Base-by-base conservation (phyloP, 92 coral and sea anemone species). In the Heteractis magnifica region DNA sequence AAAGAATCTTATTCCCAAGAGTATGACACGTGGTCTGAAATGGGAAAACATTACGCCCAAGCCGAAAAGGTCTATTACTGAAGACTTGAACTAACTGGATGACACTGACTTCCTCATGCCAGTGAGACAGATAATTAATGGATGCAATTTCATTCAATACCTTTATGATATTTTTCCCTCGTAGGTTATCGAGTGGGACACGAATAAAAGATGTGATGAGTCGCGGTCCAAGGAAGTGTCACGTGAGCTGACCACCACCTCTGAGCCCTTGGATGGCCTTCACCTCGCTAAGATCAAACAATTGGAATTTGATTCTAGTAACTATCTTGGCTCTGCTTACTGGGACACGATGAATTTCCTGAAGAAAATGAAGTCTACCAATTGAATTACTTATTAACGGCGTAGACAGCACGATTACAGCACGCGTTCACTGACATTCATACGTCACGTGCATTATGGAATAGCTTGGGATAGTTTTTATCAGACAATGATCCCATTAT, bases 331-430 rank as follows among this genome's bases (percentile, higher is more conserved):
- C 4, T 86, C 95, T 8, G 93, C 96, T 8, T 96, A 96, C 77
- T 96, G 99, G 99, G 99, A 96, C 81, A 94, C 99, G 1, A 60
- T 91, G 71, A 91, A 88, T 76, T 92, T 92, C 83, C 84, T 95
- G 18, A 90, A 95, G 50, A 77, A 44, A 10, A 84, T 71, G 82
- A 74, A 72, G 77, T 92, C 77, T 70, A 56, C 71, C 82, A 82
- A 72, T 86, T 92, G 15, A 80, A 65, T 58, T 14, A 12, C 11
- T 13, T 49, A 21, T 49, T 62, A 18, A 5, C 23, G 1, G 5
- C 1, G 7, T 62, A 18, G 8, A 0, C 8, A 10, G 26, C 70
- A 62, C 26, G 26, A 26, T 26, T 26, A 26, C 26, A 26, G 1
- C 1, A 26, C 26, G 26, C 1, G 26, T 26, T 26, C 26, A 26